Percentiles rank a stretch among this genome's conserved stretches.
phyloP scores from a whole-genome alignment of 2,888 invertebrate genomes.

The Blomia tropicalis region DNA sequence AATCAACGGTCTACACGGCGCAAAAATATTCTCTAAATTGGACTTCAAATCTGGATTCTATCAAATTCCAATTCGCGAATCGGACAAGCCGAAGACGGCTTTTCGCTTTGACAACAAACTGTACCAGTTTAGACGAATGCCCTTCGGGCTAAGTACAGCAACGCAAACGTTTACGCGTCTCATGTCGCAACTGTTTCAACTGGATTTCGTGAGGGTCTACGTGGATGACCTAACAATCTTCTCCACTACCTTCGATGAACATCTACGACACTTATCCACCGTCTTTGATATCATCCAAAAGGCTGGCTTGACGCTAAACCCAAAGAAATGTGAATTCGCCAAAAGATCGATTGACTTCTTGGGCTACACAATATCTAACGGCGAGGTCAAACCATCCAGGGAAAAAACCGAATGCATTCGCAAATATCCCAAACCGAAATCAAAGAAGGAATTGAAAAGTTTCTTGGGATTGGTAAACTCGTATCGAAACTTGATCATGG shows the following conservation, averaged over 20 bases:
- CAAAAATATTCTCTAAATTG: slow-evolving; percentile 25
- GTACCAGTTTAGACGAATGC: background rate
- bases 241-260: background rate
- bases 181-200: background rate
- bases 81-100: slow-evolving; percentile 30
- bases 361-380: background rate
- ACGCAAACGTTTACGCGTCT: background rate
- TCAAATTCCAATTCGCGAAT: slow-evolving; percentile 29
- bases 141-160: background rate
- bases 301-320: background rate
- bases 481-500: background rate
- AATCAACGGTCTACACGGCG: background rate
- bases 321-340: background rate
- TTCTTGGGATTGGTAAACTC: background rate
- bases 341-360: background rate
- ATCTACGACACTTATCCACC: background rate
- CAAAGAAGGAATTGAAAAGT: background rate
- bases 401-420: background rate
- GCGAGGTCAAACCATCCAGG: background rate
- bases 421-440: background rate
- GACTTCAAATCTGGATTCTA: slow-evolving; percentile 31
- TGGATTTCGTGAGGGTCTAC: background rate
- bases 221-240: background rate
- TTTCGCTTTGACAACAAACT: slow-evolving; percentile 23
- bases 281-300: background rate